Evolutionary conservation across 2,113 vertebrate species (phyloP), one percentile per base, ranked within the genome.

Genomic region (Odocoileus hemionus): DNA sequence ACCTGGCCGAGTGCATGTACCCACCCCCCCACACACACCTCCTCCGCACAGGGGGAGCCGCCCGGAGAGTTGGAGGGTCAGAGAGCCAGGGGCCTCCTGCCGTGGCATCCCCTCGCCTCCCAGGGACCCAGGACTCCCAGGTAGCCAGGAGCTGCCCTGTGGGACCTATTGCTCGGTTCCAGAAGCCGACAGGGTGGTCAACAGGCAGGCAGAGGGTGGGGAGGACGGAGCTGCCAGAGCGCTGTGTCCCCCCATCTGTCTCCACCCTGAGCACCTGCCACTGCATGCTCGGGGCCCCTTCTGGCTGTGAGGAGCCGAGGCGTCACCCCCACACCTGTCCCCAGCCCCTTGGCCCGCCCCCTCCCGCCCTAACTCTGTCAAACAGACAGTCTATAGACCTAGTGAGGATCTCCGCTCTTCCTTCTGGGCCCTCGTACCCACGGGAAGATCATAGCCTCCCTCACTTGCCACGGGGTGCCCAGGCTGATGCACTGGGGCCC

Each of bases 1-100:
- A 97, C 94, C 96, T 74, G 97, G 97, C 97, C 61, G 23, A 64
- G 80, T 98, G 98, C 98, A 97, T 87, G 96, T 88, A 50, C 19
- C 70, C 97, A 50, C 97, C 58, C 2, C 9, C 64, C 17, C 19
- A 70, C 64, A 36, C 33, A 70, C 9, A 19, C 19, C 64, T 70
- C 9, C 64, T 70, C 64, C 4, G 2, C 64, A 36, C 64, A 10
- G 64, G 67, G 96, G 92, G 84, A 54, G 82, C 86, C n/a, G n/a
- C 92, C 87, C 61, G n/a, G 55, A 95, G 67, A 57, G 26, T 39
- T 43, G 61, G 79, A 39, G 45, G 21, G 23, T 16, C 7, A 1
- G 28, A 58, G 92, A n/a, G 74, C 85, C 4, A 9, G 86, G 82
- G 78, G 47, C 89, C 52, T 33, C 6, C n/a, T 55, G 45, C 43